Evolutionary conservation across 2,888 invertebrate genomes (phyloP).

Genomic region (Xanthorhoe spadicearia): DNA sequence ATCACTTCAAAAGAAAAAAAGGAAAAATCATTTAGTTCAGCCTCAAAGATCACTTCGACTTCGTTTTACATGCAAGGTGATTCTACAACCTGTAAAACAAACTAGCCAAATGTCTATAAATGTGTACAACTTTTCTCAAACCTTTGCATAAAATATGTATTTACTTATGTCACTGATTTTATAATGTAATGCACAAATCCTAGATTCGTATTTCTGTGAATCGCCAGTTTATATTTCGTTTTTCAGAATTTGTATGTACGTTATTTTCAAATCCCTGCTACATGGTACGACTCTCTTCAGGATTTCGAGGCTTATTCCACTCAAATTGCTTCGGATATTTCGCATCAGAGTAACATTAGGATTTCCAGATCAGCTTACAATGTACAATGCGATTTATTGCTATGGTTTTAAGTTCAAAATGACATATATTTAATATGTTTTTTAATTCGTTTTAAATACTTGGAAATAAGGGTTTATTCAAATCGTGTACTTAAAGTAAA

Average conservation of each 20-base stretch:
- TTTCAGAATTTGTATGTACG: constrained; percentile 13
- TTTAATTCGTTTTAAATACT: background rate
- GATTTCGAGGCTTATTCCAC: constrained; percentile 31
- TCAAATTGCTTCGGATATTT: constrained; percentile 28
- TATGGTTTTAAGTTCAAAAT: background rate
- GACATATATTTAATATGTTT: background rate
- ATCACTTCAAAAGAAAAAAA: too few relatives aligned
- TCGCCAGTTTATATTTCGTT: background rate
- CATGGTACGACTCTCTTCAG: constrained; percentile 22
- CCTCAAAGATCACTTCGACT: too few relatives aligned
- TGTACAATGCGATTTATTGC: background rate
- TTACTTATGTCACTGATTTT: too few relatives aligned
- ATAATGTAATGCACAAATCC: background rate
- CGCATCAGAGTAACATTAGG: constrained; percentile 12
- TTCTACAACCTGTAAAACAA: too few relatives aligned
- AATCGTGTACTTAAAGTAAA: background rate
- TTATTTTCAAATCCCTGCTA: constrained; percentile 27
- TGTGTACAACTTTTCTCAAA: too few relatives aligned
- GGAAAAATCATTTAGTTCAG: too few relatives aligned
- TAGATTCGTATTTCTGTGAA: background rate
- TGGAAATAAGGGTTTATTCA: background rate
- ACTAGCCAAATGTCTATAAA: too few relatives aligned
- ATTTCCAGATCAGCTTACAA: background rate
- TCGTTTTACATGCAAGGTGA: too few relatives aligned
- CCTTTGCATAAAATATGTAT: too few relatives aligned